Conservation (phyloP, 1,140 invertebrate genomes). For the Trypoxylus dichotomus region DNA sequence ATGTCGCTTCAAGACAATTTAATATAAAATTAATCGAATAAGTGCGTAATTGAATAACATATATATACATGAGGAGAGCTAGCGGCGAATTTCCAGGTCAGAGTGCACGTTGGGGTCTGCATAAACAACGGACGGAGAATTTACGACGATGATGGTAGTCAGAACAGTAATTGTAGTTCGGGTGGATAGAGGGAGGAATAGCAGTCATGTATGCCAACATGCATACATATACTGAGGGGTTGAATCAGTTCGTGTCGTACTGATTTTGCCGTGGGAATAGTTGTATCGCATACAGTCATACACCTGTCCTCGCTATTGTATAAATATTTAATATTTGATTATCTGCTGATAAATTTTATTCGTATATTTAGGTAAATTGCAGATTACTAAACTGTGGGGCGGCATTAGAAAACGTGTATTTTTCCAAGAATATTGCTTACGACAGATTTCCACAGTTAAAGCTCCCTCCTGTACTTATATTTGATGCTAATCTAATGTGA, state of each 20-base stretch:
- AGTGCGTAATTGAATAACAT: constrained; percentile 34
- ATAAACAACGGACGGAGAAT: not conserved
- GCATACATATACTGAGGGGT: not conserved
- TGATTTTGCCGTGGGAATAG: constrained; percentile 34
- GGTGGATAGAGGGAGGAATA: constrained; percentile 1
- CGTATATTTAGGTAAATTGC: not conserved
- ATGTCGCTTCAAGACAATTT: not conserved
- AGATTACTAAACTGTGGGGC: too few relatives aligned
- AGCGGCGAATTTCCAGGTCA: constrained; percentile 4
- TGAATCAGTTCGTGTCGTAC: constrained; percentile 24
- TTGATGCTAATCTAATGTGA: too few relatives aligned
- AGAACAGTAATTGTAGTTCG: constrained; percentile 25
- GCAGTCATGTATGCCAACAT: not conserved
- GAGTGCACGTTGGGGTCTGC: constrained; percentile 25
- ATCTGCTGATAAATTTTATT: not conserved
- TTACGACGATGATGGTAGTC: not conserved
- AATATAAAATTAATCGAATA: constrained; percentile 25
- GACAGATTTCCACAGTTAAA: too few relatives aligned
- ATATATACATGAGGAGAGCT: not conserved
- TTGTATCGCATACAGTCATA: constrained; percentile 30
- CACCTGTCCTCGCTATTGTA: not conserved
- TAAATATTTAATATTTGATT: not conserved
- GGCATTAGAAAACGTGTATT: too few relatives aligned
- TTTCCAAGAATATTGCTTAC: too few relatives aligned
- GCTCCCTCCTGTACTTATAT: too few relatives aligned